These are phyloP conservation scores for Cossypha niveicapilla DNA, from an alignment of 2,797 vertebrate genomes.

Conservation along the genomic window DNA sequence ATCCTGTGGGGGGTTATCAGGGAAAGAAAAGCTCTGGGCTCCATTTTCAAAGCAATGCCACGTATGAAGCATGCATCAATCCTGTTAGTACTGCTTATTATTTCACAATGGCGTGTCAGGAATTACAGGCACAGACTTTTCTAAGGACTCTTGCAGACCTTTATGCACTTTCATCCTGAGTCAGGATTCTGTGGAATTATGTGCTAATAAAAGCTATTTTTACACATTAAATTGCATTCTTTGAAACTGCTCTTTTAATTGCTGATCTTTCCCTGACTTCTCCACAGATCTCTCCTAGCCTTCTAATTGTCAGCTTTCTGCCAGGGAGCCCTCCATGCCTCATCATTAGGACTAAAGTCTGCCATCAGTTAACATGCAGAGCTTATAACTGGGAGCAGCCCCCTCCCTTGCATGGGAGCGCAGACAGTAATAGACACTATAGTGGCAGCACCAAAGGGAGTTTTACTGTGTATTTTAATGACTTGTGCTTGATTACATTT, in stretches of 20 bases:
- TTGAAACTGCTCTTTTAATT: constrained; percentile 54
- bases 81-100: constrained; percentile 64
- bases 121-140: constrained; percentile 39
- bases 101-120: constrained; percentile 55
- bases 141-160: constrained; percentile 37
- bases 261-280: constrained; percentile 4
- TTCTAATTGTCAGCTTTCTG: neutral
- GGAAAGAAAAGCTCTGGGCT: constrained; percentile 18
- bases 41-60: constrained; percentile 46
- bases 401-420: constrained; percentile 1
- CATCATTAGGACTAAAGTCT: constrained; percentile 51
- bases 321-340: neutral
- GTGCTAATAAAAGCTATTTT: constrained; percentile 54
- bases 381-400: constrained; percentile 21
- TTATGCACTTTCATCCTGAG: neutral
- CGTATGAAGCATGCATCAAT: constrained; percentile 55
- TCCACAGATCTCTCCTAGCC: neutral
- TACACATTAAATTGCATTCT: constrained; percentile 39
- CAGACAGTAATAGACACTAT: constrained; percentile 12
- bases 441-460: constrained; percentile 13
- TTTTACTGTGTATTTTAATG: constrained; percentile 54
- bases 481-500: constrained; percentile 63
- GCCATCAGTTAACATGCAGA: constrained; percentile 24
- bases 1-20: constrained; percentile 38
- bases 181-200: constrained; percentile 46